Conservation (phyloP, 2,888 invertebrate species). For the Hemicrepidius hirtus region DNA sequence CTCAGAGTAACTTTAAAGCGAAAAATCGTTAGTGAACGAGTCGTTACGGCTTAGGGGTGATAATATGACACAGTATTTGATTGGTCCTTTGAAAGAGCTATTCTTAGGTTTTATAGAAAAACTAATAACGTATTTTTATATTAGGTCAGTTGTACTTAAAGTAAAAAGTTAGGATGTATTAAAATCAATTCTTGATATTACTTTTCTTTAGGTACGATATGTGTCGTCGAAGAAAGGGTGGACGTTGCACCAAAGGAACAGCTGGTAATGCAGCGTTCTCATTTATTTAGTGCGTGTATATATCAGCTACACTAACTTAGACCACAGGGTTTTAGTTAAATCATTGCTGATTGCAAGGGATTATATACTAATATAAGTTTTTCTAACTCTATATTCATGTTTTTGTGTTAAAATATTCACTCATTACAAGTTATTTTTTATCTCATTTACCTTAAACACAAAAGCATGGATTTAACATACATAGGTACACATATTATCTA, state of each 20-base stretch:
- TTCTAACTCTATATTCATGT: constrained; percentile 42
- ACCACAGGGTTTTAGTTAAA: constrained; percentile 41
- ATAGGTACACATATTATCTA: constrained; percentile 47
- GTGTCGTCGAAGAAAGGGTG: constrained; percentile 97
- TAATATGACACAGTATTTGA: no score
- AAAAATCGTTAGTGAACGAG: no score
- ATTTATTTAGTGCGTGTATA: constrained; percentile 54
- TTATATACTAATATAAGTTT: constrained; percentile 45
- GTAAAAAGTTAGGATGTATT: background rate
- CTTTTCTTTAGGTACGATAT: constrained; percentile 90
- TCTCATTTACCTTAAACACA: background rate
- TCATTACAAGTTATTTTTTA: no score
- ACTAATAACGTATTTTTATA: no score
- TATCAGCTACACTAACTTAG: constrained; percentile 52
- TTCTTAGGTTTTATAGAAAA: no score
- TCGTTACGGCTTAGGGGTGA: no score
- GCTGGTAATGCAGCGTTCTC: constrained; percentile 83
- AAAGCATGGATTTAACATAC: constrained; percentile 24
- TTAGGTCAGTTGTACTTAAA: background rate
- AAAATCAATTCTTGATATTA: constrained; percentile 30
- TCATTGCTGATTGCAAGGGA: constrained; percentile 43
- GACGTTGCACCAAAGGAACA: constrained; percentile 98
- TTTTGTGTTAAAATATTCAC: constrained; percentile 20
- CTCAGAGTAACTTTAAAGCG: no score
- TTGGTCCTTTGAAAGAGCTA: no score